Percentiles rank a stretch among this genome's conserved stretches.
These are phyloP conservation scores for Acanthopleura granulata DNA, from an alignment of 2,888 invertebrate genomes.

Conservation along the genomic window DNA sequence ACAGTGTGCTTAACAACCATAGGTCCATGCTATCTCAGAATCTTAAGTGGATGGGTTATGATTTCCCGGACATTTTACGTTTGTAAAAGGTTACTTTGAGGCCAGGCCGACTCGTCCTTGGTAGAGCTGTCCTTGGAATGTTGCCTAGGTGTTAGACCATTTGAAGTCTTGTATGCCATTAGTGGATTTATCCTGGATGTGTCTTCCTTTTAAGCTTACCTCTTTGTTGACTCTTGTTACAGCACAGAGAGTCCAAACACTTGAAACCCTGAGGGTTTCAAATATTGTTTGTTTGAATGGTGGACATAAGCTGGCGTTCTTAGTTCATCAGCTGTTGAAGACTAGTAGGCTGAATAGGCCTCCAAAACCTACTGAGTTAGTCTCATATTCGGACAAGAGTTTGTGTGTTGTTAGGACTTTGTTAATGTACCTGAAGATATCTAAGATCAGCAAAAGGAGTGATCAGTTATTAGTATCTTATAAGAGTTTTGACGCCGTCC, in stretches of 20 bases:
- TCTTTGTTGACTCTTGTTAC: background rate
- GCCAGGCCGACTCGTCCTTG: background rate
- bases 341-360: background rate
- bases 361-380: background rate
- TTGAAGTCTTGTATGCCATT: background rate
- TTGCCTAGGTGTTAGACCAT: background rate
- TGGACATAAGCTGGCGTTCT: background rate
- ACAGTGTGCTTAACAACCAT: background rate
- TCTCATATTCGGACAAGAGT: background rate
- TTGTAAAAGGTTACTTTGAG: slow-evolving; percentile 4
- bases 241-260: background rate
- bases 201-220: background rate
- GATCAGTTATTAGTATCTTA: slow-evolving; percentile 14
- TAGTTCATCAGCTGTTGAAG: background rate
- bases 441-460: background rate
- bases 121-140: background rate
- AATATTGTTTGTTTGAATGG: background rate
- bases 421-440: background rate
- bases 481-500: background rate
- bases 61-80: background rate
- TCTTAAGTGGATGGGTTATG: background rate
- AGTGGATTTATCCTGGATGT: background rate
- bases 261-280: background rate
- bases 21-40: background rate
- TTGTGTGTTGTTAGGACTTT: background rate